Evolutionary conservation across 1,140 invertebrate species (phyloP).

Genomic region (Bombus sibiricus): DNA sequence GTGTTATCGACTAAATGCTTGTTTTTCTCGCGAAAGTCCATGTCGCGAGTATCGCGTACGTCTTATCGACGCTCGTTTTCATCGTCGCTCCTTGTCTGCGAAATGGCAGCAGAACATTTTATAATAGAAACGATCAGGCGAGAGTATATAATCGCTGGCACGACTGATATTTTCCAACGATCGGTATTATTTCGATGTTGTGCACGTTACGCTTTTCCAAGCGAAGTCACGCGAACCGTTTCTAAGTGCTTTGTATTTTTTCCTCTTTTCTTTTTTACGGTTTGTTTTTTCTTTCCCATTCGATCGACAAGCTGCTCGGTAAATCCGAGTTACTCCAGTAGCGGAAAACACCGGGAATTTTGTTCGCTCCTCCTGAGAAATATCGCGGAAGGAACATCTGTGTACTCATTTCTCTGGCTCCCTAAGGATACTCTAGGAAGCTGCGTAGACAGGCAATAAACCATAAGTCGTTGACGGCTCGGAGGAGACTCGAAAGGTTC

Average conservation of each 20-base stretch:
- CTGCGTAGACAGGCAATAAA: slow-evolving; percentile 67
- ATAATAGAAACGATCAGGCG: background rate
- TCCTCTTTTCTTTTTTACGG: background rate
- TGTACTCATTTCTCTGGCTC: slow-evolving; percentile 66
- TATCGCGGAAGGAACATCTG: slow-evolving; percentile 69
- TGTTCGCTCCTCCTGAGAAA: slow-evolving; percentile 65
- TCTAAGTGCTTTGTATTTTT: background rate
- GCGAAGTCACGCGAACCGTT: background rate
- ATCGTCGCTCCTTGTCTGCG: background rate
- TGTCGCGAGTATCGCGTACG: background rate
- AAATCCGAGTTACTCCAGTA: slow-evolving; percentile 18
- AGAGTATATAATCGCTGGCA: background rate
- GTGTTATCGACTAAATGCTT: background rate
- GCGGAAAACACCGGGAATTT: slow-evolving; percentile 53
- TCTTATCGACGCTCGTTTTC: background rate
- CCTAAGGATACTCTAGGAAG: slow-evolving; percentile 57
- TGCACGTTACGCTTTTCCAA: background rate
- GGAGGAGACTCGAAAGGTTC: slow-evolving; percentile 62
- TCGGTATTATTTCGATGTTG: too few species aligned
- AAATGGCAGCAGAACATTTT: background rate
- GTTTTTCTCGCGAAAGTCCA: background rate
- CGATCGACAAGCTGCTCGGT: slow-evolving; percentile 35
- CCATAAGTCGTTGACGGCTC: slow-evolving; percentile 71
- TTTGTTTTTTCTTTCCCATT: background rate
- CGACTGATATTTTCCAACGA: background rate